phyloP scores from a whole-genome alignment of 2,888 invertebrate genomes.

The Hesperia comma region DNA sequence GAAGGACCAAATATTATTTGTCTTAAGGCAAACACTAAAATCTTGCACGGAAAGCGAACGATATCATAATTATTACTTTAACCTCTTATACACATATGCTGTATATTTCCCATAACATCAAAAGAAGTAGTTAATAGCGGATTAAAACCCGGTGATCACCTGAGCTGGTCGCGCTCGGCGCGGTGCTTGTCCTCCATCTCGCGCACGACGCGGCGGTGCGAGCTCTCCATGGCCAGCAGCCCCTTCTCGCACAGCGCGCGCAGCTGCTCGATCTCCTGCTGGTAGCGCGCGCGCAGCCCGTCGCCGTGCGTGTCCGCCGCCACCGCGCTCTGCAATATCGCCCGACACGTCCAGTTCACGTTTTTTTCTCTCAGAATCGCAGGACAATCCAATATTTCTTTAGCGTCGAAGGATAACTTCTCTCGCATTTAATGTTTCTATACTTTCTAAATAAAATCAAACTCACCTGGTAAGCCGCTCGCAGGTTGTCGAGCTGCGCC shows the following conservation, averaged over 20 bases:
- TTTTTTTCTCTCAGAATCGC: too few species aligned
- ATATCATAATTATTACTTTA: too few species aligned
- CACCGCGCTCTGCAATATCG: slow-evolving; percentile 76
- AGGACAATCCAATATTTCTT: too few species aligned
- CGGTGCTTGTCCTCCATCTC: slow-evolving; percentile 96
- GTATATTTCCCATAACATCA: too few species aligned
- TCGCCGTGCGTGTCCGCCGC: slow-evolving; percentile 85
- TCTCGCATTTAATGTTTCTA: neutral
- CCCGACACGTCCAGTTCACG: neutral
- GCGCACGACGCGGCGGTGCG: slow-evolving; percentile 92
- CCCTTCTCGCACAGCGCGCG: slow-evolving; percentile 95
- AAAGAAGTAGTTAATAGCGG: too few species aligned
- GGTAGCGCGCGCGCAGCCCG: slow-evolving; percentile 89
- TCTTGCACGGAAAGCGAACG: too few species aligned
- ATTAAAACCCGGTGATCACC: slow-evolving; percentile 52
- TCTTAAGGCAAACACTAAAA: too few species aligned
- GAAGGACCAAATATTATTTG: too few species aligned
- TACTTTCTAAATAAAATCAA: neutral
- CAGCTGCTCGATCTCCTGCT: slow-evolving; percentile 94
- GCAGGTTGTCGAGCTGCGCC: slow-evolving; percentile 91
- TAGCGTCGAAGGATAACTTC: too few species aligned
- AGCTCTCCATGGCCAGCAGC: slow-evolving; percentile 94
- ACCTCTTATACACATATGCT: too few species aligned
- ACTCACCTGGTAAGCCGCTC: slow-evolving; percentile 87
- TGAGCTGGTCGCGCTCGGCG: slow-evolving; percentile 90